These are phyloP conservation scores for Microcaecilia unicolor DNA, from an alignment of 2,797 vertebrate species.

Conservation along the genomic window DNA sequence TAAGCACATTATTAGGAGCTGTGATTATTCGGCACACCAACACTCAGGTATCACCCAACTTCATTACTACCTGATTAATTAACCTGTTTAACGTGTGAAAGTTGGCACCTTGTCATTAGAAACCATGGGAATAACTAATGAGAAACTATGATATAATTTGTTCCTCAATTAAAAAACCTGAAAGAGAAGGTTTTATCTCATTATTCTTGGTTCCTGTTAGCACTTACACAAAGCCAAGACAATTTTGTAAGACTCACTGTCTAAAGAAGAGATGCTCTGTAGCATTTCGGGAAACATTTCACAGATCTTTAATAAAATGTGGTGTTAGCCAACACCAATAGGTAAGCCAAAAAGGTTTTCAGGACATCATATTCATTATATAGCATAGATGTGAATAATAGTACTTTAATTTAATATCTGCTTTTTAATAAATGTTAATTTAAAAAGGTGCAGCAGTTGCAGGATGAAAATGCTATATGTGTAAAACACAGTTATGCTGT, in stretches of 20 bases:
- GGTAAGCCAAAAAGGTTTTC: constrained; percentile 44
- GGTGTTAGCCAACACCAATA: constrained; percentile 40
- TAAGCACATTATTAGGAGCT: constrained; percentile 46
- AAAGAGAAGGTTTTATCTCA: constrained; percentile 52
- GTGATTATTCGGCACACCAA: constrained; percentile 43
- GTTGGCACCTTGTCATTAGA: constrained; percentile 62
- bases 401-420: constrained; percentile 21
- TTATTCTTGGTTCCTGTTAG: constrained; percentile 59
- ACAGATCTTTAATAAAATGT: constrained; percentile 58
- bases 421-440: constrained; percentile 15
- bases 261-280: constrained; percentile 14
- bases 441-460: constrained; percentile 10
- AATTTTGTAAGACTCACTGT: constrained; percentile 43
- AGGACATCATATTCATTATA: constrained; percentile 28
- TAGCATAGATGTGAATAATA: constrained; percentile 19
- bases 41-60: constrained; percentile 62
- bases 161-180: constrained; percentile 56
- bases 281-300: constrained; percentile 42
- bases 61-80: constrained; percentile 70
- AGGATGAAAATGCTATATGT: constrained; percentile 12
- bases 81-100: constrained; percentile 70
- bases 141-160: constrained; percentile 62
- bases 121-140: constrained; percentile 57
- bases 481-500: constrained; percentile 19
- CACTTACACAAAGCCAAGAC: constrained; percentile 49